phyloP scores from a whole-genome alignment of 2,888 invertebrate genomes.

The Ommatoiulus sabulosus region DNA sequence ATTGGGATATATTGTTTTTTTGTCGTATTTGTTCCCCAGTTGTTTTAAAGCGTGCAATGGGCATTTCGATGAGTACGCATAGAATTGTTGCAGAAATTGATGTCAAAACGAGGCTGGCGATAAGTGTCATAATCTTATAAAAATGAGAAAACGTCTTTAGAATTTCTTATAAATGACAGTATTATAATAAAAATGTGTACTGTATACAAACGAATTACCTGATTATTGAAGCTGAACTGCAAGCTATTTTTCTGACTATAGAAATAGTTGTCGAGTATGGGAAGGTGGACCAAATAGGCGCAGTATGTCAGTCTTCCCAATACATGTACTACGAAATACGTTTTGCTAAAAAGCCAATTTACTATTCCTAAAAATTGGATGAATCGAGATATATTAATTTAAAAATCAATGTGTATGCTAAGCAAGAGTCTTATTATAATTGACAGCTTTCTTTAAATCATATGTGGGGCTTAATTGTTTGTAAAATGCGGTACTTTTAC shows the following conservation, averaged over 20 bases:
- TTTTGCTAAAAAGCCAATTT: neutral
- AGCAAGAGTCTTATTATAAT: no score
- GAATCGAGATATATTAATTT: no score
- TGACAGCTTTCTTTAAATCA: no score
- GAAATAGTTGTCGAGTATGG: neutral
- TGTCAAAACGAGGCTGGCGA: neutral
- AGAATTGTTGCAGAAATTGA: neutral
- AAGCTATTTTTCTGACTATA: neutral
- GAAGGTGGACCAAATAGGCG: neutral
- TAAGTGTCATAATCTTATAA: neutral
- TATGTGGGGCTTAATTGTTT: no score
- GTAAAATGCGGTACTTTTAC: no score
- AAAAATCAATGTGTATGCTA: neutral
- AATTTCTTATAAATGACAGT: neutral
- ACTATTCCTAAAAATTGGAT: neutral
- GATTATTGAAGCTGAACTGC: neutral
- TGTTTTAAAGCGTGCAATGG: neutral
- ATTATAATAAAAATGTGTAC: neutral
- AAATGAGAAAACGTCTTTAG: neutral
- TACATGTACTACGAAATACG: neutral
- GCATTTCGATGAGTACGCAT: conserved; percentile 20
- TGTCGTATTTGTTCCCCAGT: no score
- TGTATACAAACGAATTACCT: neutral
- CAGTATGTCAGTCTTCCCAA: neutral
- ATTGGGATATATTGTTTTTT: no score